These are phyloP conservation scores for Oophaga sylvatica DNA, from an alignment of 2,797 vertebrate genomes.

Conservation along the genomic window DNA sequence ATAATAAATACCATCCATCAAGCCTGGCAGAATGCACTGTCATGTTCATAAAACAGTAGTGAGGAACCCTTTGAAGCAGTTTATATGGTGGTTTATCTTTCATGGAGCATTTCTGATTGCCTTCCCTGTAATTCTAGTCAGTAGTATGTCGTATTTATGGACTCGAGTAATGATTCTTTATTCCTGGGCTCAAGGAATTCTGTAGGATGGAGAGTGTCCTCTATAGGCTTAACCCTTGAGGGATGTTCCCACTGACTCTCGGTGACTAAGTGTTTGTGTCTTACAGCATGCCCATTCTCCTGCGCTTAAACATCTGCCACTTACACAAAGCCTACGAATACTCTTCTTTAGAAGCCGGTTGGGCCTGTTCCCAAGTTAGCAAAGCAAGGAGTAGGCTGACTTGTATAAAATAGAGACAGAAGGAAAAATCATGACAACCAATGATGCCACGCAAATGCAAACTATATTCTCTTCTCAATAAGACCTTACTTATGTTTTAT, in stretches of 20 bases:
- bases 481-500: not conserved
- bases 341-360: not conserved
- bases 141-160: slow-evolving; percentile 50
- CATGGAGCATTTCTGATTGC: slow-evolving; percentile 38
- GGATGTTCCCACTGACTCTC: not conserved
- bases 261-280: not conserved
- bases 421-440: not conserved
- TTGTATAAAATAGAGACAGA: not conserved
- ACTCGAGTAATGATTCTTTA: slow-evolving; percentile 28
- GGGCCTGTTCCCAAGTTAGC: not conserved
- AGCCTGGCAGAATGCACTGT: slow-evolving; percentile 34
- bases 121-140: slow-evolving; percentile 32
- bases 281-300: not conserved
- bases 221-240: not conserved
- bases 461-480: not conserved
- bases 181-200: slow-evolving; percentile 18
- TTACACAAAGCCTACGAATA: not conserved
- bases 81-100: slow-evolving; percentile 57
- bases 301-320: not conserved
- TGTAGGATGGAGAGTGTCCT: slow-evolving; percentile 18
- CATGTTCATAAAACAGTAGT: slow-evolving; percentile 55
- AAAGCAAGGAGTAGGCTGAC: not conserved
- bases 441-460: not conserved
- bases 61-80: slow-evolving; percentile 49
- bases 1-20: slow-evolving; percentile 57